Conservation (phyloP, 1,140 invertebrate genomes). For the Lethocerus indicus region DNA sequence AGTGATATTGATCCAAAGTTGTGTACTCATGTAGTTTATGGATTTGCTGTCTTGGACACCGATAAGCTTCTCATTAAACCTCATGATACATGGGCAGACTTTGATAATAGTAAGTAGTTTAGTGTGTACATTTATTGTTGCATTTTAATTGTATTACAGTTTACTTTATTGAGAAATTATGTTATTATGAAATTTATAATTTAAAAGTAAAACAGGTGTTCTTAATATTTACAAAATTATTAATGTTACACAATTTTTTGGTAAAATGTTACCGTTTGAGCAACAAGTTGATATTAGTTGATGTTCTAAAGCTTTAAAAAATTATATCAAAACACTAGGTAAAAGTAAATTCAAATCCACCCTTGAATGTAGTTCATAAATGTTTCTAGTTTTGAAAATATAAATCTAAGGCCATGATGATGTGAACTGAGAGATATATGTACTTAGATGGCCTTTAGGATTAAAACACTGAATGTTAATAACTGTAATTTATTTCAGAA, state of each 20-base stretch:
- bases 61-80: conserved; percentile 40
- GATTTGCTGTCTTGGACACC: conserved; percentile 45
- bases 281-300: too few relatives aligned
- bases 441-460: not conserved
- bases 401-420: not conserved
- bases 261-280: too few relatives aligned
- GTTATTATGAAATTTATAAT: too few relatives aligned
- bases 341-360: not conserved
- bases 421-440: not conserved
- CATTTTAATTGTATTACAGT: not conserved
- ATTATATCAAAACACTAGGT: too few relatives aligned
- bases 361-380: not conserved
- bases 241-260: too few relatives aligned
- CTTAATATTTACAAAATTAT: too few relatives aligned
- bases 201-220: not conserved
- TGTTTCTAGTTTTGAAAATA: not conserved
- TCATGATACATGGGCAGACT: conserved; percentile 47
- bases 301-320: too few relatives aligned
- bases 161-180: too few relatives aligned
- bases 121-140: not conserved
- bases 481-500: conserved; percentile 22
- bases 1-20: conserved; percentile 44
- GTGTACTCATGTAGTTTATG: conserved; percentile 57
- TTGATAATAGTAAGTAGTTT: conserved; percentile 36
- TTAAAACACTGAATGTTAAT: not conserved